phyloP scores from a whole-genome alignment of 1,140 invertebrate species.

The Rhopalosiphum maidis region DNA sequence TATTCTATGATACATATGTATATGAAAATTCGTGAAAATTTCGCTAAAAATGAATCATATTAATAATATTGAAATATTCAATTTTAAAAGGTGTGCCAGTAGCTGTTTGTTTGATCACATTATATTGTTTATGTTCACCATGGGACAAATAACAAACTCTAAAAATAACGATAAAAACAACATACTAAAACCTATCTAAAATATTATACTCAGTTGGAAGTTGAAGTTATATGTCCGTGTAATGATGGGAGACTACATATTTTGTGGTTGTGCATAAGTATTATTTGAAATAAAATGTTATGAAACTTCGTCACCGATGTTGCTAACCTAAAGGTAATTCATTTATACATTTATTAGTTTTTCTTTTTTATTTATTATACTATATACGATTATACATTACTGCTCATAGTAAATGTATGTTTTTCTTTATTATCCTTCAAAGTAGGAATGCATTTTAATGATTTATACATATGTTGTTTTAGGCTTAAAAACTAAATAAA shows the following conservation, averaged over 20 bases:
- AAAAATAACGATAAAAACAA: neutral
- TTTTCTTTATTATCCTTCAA: neutral
- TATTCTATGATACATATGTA: neutral
- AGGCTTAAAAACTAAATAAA: neutral
- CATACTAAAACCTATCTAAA: neutral
- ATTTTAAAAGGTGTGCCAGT: neutral
- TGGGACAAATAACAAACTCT: conserved; percentile 18
- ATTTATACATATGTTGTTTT: conserved; percentile 13
- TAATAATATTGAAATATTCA: conserved; percentile 6
- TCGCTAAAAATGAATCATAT: neutral
- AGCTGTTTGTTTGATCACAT: neutral
- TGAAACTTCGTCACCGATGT: conserved; percentile 20
- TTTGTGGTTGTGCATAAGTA: neutral
- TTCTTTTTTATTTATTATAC: neutral
- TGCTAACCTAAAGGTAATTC: conserved; percentile 8
- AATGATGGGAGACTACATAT: neutral
- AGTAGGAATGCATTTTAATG: neutral
- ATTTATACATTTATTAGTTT: conserved; percentile 25
- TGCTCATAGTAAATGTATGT: neutral
- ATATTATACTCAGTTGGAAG: neutral
- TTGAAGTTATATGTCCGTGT: neutral
- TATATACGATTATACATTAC: neutral
- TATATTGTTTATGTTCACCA: conserved; percentile 13
- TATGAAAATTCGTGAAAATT: neutral
- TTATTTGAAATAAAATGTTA: neutral